phyloP scores from a whole-genome alignment of 2,113 vertebrate genomes.

The Ploceus nigricollis region DNA sequence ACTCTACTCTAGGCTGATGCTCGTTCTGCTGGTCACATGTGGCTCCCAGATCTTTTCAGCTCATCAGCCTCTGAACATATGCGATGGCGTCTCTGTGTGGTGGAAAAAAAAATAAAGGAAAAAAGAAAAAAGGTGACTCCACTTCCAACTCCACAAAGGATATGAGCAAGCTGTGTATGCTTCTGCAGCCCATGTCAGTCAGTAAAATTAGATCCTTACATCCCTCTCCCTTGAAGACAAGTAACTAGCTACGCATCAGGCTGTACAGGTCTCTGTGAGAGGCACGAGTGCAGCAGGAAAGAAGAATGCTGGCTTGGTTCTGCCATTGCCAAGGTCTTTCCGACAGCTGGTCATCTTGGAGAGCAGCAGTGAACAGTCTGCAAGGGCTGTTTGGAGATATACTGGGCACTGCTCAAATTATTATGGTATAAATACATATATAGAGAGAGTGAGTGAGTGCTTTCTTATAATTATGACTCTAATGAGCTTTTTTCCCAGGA shows the following conservation, averaged over 20 bases:
- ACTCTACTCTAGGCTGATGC: neutral
- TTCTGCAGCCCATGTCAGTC: constrained; percentile 55
- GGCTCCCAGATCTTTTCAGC: constrained; percentile 62
- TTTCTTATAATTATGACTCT: neutral
- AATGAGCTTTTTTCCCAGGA: neutral
- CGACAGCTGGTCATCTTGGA: neutral
- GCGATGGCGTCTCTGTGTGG: constrained; percentile 46
- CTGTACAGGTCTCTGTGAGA: neutral
- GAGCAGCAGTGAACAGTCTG: neutral
- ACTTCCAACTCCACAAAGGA: constrained; percentile 49
- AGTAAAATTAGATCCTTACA: constrained; percentile 70
- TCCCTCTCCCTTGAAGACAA: constrained; percentile 15
- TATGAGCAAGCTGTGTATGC: constrained; percentile 54
- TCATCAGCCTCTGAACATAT: constrained; percentile 56
- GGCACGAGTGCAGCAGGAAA: neutral
- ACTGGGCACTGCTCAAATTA: neutral
- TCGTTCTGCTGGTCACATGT: constrained; percentile 39
- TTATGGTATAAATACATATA: neutral
- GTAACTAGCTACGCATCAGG: constrained; percentile 34
- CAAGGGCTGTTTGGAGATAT: neutral
- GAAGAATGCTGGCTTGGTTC: neutral
- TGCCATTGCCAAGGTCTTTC: neutral
- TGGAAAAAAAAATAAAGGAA: neutral
- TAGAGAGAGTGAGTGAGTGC: too few relatives aligned
- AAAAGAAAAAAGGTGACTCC: constrained; percentile 27